Evolutionary conservation across 1,140 invertebrate species (phyloP).

Genomic region (Temnothorax longispinosus): DNA sequence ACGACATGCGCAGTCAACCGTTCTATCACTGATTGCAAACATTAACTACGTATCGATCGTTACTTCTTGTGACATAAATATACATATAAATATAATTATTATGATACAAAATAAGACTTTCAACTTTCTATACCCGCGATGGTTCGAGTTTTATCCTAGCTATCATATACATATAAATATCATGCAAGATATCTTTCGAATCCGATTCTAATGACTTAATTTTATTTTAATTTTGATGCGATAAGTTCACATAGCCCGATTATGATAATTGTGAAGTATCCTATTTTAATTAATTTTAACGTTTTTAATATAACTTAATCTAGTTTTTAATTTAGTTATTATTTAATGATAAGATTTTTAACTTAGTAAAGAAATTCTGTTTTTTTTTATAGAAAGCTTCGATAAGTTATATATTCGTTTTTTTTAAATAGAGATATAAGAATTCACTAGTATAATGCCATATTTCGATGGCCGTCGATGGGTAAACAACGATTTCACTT

Average conservation of each 20-base stretch:
- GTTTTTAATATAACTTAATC: not conserved
- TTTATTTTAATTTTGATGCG: not conserved
- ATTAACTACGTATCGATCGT: not conserved
- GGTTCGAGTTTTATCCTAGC: not conserved
- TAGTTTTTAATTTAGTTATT: not conserved
- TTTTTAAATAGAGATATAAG: not conserved
- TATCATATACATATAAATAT: not conserved
- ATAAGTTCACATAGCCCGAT: not conserved
- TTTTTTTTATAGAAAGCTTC: not conserved
- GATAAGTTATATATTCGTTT: not conserved
- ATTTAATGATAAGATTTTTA: not conserved
- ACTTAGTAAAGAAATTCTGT: not conserved
- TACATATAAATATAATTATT: conserved; percentile 12
- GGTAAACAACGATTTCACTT: conserved; percentile 20
- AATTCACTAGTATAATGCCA: not conserved
- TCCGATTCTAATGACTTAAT: not conserved
- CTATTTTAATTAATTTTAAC: not conserved
- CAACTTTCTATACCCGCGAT: not conserved
- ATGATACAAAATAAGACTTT: not conserved
- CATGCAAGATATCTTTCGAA: not conserved
- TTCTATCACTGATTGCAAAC: not conserved
- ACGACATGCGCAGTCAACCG: not conserved
- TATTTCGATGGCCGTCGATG: not conserved
- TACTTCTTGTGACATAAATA: not conserved
- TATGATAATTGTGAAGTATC: not conserved